phyloP scores from a whole-genome alignment of 2,797 vertebrate species.

The Tamandua tetradactyla region DNA sequence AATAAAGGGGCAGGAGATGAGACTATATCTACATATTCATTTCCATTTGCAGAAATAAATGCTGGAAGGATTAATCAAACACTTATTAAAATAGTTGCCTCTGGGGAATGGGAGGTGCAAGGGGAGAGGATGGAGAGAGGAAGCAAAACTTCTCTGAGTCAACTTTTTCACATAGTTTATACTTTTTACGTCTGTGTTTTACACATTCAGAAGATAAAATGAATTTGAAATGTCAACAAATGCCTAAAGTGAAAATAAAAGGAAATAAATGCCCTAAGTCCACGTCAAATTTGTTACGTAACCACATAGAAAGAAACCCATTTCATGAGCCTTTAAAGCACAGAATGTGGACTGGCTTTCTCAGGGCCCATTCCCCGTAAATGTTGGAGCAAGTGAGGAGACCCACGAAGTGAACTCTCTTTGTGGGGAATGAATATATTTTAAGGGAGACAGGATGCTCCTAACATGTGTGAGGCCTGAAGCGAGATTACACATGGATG shows the following conservation, averaged over 20 bases:
- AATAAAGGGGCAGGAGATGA: neutral
- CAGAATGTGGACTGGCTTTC: neutral
- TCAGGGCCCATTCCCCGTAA: neutral
- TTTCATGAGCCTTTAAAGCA: neutral
- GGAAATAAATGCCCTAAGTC: neutral
- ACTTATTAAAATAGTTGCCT: conserved; percentile 15
- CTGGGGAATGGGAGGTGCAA: neutral
- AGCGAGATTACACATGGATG: neutral
- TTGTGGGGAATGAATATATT: neutral
- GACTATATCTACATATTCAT: neutral
- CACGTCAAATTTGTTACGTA: neutral
- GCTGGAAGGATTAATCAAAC: conserved; percentile 5
- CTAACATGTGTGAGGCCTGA: neutral
- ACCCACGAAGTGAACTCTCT: neutral
- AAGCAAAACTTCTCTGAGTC: neutral
- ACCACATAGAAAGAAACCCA: neutral
- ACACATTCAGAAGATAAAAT: conserved; percentile 17
- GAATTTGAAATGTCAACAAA: conserved; percentile 27
- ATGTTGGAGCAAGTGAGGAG: neutral
- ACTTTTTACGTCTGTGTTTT: neutral
- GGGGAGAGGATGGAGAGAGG: neutral
- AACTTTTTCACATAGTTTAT: neutral
- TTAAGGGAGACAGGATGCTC: neutral
- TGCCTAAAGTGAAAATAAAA: conserved; percentile 25
- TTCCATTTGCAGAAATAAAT: conserved; percentile 37